A percentile compares a stretch with the other conserved stretches of the same genome.
These are phyloP conservation scores for Thryonomys swinderianus DNA, from an alignment of 2,113 vertebrate species.

Conservation along the genomic window DNA sequence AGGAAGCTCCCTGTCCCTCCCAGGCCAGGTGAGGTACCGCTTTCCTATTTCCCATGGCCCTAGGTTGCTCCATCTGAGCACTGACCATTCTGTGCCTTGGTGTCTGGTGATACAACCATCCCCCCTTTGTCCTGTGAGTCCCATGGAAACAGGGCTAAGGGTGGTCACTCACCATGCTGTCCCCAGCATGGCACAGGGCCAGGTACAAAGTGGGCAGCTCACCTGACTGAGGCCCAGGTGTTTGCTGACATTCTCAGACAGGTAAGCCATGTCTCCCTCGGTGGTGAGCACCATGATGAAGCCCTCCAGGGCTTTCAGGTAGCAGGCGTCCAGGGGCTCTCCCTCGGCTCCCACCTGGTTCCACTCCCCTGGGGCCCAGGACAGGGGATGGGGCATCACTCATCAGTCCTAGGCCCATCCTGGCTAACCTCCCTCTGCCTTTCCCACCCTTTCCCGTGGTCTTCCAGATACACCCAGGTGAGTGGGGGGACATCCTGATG, in stretches of 20 bases:
- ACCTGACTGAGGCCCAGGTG: conserved; percentile 94
- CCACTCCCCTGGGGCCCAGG: conserved; percentile 79
- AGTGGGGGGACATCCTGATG: background rate
- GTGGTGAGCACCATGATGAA: conserved; percentile 93
- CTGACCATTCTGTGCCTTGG: background rate
- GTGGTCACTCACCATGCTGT: background rate
- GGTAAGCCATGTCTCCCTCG: conserved; percentile 93
- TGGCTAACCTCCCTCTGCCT: background rate
- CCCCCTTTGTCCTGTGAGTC: background rate
- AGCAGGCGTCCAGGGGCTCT: conserved; percentile 88
- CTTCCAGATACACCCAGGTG: background rate
- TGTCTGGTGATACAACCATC: background rate
- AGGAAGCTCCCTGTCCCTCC: background rate
- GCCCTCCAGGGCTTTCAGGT: conserved; percentile 90
- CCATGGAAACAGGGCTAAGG: background rate
- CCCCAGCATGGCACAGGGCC: background rate
- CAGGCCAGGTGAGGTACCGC: background rate
- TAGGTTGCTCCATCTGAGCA: background rate
- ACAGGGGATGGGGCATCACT: background rate
- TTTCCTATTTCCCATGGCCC: too few species aligned
- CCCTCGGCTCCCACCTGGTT: conserved; percentile 79
- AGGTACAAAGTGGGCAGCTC: background rate
- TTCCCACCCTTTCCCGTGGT: background rate
- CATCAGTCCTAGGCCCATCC: background rate
- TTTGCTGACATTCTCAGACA: conserved; percentile 93